These are phyloP conservation scores for Miniopterus natalensis DNA, from an alignment of 2,113 vertebrate species.

Conservation along the genomic window DNA sequence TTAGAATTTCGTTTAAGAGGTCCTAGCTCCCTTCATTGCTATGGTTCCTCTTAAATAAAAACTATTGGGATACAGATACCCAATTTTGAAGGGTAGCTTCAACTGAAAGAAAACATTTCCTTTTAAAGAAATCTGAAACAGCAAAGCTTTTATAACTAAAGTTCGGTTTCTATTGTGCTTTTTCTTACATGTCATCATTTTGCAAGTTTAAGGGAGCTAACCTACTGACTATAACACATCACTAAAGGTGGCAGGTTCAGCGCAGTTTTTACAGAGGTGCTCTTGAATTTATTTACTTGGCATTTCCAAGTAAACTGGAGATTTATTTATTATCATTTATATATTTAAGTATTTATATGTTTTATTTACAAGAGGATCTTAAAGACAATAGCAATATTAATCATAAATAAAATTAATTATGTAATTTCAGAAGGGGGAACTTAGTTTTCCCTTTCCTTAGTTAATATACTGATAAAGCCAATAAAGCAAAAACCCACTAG, in stretches of 20 bases:
- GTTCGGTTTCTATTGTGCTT: background rate
- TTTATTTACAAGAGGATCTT: slow-evolving; percentile 2
- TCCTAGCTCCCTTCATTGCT: background rate
- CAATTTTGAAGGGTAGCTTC: slow-evolving; percentile 25
- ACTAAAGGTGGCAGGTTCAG: background rate
- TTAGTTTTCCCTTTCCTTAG: slow-evolving; percentile 7
- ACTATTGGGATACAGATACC: background rate
- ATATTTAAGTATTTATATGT: background rate
- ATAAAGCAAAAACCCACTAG: slow-evolving; percentile 35
- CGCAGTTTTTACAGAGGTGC: background rate
- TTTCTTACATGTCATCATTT: background rate
- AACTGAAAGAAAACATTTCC: slow-evolving; percentile 41
- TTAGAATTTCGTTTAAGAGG: background rate
- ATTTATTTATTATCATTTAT: background rate
- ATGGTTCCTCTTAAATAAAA: slow-evolving; percentile 11
- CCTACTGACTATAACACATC: background rate
- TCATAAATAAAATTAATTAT: slow-evolving; percentile 45
- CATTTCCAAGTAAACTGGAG: slow-evolving; percentile 22
- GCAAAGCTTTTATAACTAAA: background rate
- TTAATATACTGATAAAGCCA: background rate
- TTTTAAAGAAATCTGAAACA: slow-evolving; percentile 41
- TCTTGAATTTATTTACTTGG: slow-evolving; percentile 24
- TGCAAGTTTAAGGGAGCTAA: background rate
- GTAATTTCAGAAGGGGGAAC: slow-evolving; percentile 50
- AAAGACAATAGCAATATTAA: slow-evolving; percentile 47